These are phyloP conservation scores for Sitophilus oryzae DNA, from an alignment of 1,140 invertebrate species.

Conservation along the genomic window DNA sequence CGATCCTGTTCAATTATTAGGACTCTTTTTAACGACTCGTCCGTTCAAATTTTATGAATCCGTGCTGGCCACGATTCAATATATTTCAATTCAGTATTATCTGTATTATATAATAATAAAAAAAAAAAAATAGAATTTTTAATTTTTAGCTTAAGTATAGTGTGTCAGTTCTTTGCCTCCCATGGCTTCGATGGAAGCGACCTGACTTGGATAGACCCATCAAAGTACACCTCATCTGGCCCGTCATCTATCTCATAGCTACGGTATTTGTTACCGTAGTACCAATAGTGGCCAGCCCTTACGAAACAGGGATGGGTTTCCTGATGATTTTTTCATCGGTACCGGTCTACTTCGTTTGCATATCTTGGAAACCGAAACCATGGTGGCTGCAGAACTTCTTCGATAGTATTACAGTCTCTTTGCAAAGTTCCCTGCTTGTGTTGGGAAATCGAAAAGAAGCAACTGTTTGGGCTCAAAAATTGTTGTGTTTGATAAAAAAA, in stretches of 20 bases:
- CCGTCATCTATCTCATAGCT: conserved; percentile 83
- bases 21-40: no score
- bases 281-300: conserved; percentile 89
- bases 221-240: conserved; percentile 87
- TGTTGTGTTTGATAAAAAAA: no score
- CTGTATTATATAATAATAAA: no score
- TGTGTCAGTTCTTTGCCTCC: conserved; percentile 88
- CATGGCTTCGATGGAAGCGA: conserved; percentile 83
- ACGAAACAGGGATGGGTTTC: conserved; percentile 90
- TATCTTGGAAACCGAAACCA: conserved; percentile 86
- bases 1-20: no score
- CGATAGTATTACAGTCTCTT: conserved; percentile 57
- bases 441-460: conserved; percentile 56
- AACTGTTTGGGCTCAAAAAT: no score
- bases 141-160: no score
- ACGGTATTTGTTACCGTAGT: conserved; percentile 90
- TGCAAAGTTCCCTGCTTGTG: conserved; percentile 62
- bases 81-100: no score
- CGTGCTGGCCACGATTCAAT: no score
- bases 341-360: conserved; percentile 87
- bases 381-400: conserved; percentile 61
- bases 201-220: conserved; percentile 88
- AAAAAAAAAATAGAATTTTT: no score
- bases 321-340: conserved; percentile 90
- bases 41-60: no score